Percentiles rank a stretch among this genome's conserved stretches.
These are phyloP conservation scores for Coreoperca whiteheadi DNA, from an alignment of 2,113 vertebrate genomes.

Conservation along the genomic window DNA sequence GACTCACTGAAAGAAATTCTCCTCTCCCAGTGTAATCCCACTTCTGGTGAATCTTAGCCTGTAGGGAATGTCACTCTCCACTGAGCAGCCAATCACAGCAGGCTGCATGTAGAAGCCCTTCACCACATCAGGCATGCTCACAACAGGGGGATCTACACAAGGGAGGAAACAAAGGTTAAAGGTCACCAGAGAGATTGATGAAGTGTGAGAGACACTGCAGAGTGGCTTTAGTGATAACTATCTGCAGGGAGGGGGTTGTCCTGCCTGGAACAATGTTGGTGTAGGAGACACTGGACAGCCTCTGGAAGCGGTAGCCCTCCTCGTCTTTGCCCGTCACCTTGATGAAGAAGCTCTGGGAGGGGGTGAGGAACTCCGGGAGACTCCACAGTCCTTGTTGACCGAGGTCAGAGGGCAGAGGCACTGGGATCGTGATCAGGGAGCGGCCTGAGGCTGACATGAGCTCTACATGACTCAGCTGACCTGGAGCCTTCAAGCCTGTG, in stretches of 20 bases:
- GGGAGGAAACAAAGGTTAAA: slow-evolving; percentile 61
- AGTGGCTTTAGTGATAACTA: slow-evolving; percentile 30
- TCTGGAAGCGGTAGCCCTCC: slow-evolving; percentile 89
- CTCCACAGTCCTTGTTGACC: slow-evolving; percentile 88
- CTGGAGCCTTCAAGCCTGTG: slow-evolving; percentile 86
- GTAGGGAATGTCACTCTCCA: slow-evolving; percentile 89
- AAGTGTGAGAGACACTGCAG: slow-evolving; percentile 54
- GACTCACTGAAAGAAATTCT: slow-evolving; percentile 87
- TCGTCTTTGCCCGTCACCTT: slow-evolving; percentile 89
- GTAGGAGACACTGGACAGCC: slow-evolving; percentile 94
- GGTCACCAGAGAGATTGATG: slow-evolving; percentile 63
- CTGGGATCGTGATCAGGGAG: slow-evolving; percentile 84
- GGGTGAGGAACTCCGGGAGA: slow-evolving; percentile 85
- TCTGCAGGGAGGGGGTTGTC: slow-evolving; percentile 19
- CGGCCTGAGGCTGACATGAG: slow-evolving; percentile 87
- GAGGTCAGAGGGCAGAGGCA: slow-evolving; percentile 77
- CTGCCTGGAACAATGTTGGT: slow-evolving; percentile 90
- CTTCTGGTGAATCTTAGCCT: slow-evolving; percentile 86
- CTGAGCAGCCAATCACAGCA: slow-evolving; percentile 87
- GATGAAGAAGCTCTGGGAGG: slow-evolving; percentile 91
- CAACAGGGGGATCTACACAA: slow-evolving; percentile 86
- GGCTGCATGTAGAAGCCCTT: slow-evolving; percentile 86
- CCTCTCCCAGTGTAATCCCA: slow-evolving; percentile 84
- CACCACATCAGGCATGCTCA: slow-evolving; percentile 88
- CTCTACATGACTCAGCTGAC: slow-evolving; percentile 86